phyloP scores from a whole-genome alignment of 2,113 vertebrate species.

The Lagenorhynchus albirostris region DNA sequence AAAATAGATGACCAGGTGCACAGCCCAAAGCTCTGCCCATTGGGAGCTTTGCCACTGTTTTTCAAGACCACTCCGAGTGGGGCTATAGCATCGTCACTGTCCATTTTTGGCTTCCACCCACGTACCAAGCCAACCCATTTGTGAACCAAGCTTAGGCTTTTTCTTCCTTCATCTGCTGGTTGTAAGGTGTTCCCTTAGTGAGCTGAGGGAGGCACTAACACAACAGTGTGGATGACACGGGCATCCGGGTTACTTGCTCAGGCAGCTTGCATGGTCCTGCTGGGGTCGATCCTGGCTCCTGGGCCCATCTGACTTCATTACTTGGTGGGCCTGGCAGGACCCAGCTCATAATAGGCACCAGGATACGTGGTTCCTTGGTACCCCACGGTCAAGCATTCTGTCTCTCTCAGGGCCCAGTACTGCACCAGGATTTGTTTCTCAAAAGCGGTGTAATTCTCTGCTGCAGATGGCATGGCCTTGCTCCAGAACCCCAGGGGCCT shows the following conservation, averaged over 20 bases:
- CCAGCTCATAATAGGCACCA: not conserved
- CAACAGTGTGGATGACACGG: not conserved
- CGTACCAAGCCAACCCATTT: not conserved
- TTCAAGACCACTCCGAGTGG: not conserved
- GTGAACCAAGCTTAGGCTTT: not conserved
- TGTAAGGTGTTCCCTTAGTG: not conserved
- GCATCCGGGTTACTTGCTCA: not conserved
- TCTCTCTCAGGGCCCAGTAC: not conserved
- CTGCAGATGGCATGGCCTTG: conserved; percentile 22
- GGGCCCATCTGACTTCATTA: not conserved
- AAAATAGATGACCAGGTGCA: not conserved
- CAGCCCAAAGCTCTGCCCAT: not conserved
- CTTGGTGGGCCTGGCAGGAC: not conserved
- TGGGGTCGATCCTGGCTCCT: not conserved
- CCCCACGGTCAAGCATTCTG: not conserved
- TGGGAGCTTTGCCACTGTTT: not conserved
- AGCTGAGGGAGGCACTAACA: not conserved
- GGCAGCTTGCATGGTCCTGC: not conserved
- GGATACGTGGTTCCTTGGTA: not conserved
- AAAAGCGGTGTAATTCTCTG: not conserved
- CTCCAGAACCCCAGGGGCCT: not conserved
- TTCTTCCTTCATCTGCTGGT: not conserved
- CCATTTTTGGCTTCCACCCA: not conserved
- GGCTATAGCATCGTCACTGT: not conserved
- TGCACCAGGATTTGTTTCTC: not conserved